Evolutionary conservation across 2,113 vertebrate species (phyloP), one percentile per base, ranked within the genome.

Genomic region (Bubo bubo): DNA sequence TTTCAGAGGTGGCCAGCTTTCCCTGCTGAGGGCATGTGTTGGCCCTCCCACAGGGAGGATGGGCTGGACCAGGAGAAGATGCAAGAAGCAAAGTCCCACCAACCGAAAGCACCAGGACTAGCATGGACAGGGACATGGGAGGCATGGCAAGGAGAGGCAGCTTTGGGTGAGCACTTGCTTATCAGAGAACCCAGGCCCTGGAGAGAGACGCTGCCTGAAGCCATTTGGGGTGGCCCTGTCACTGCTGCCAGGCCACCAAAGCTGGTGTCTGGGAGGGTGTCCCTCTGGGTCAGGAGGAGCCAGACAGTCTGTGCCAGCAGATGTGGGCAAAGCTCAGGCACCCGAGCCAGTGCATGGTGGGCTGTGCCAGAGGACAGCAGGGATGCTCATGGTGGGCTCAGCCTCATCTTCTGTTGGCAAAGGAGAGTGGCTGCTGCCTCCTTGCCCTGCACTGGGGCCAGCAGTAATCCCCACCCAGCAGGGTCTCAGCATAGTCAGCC

Each of bases 11-110:
- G 13, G 14, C 66, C 41, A 86, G 14, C 24, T 79, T 67, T 17
- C 19, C 26, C 34, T 3, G 1, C 43, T 27, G 27, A 73, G 58
- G 32, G 30, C 26, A 21, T 0, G 0, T 19, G 12, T n/a, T 63
- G 58, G 28, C 12, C 14, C 9, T 70, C 16, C 58, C 4, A 39
- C 19, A 82, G 34, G 41, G 34, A 68, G 4, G 20, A 37, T 1
- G 18, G 32, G 9, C 47, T 60, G 35, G n/a, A 55, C 8, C 27
- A 64, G 50, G 37, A 88, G 49, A 55, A 77, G 26, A 13, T 43
- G 20, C 13, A 39, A 90, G 50, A 11, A 85, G 59, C 50, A 94
- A 82, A 84, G 50, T 8, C 47, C n/a, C 22, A 30, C n/a, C 0
- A 2, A 34, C 55, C 3, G 1, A 37, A 23, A 67, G 39, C 45